Base-by-base conservation (phyloP, 2,797 vertebrate species). In the Sparidentex hasta region DNA sequence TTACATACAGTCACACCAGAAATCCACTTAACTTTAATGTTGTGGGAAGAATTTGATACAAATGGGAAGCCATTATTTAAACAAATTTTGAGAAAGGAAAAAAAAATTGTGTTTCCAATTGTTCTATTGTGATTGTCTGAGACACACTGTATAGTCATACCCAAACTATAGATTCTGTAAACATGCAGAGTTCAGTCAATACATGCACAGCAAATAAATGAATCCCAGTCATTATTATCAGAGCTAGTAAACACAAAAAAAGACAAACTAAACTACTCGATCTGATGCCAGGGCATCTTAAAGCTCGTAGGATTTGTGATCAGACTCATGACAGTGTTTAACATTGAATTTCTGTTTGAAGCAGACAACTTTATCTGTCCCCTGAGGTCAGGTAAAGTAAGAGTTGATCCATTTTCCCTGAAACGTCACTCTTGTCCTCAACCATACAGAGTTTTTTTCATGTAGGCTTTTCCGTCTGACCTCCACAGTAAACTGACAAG, bases 81-180 rank as follows among this genome's bases (percentile, higher is more conserved):
- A 33, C 7, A 43, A 38, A 29, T 50, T 61, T 50, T 16, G 14
- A 43, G 29, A 56, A 33, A 59, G 29, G 21, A 0, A 50, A 13
- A 17, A 46, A 21, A 57, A 27, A 0, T 29, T 29, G 23, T n/a
- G 13, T 25, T 16, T 5, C 29, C 4, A 43, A 16, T 41, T 74
- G 11, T 58, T 67, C 66, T 20, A 58, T 17, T 59, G 3, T 58
- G 4, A 54, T 65, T 63, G 23, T 33, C 46, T 41, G 4, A 73
- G 52, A n/a, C 3, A 3, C 44, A 7, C 4, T 66, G 52, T 58
- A 71, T 3, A 48, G 21, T 75, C 29, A 33, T 4, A 17, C 27
- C 12, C 8, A 17, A 55, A n/a, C n/a, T 55, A 41, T 23, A 12
- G 20, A 9, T 4, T 2, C 21, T 48, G 55, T 23, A 14, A 23